A percentile compares a stretch with the other conserved stretches of the same genome.
Conservation (phyloP, 2,888 invertebrate genomes). For the Xestia xanthographa region DNA sequence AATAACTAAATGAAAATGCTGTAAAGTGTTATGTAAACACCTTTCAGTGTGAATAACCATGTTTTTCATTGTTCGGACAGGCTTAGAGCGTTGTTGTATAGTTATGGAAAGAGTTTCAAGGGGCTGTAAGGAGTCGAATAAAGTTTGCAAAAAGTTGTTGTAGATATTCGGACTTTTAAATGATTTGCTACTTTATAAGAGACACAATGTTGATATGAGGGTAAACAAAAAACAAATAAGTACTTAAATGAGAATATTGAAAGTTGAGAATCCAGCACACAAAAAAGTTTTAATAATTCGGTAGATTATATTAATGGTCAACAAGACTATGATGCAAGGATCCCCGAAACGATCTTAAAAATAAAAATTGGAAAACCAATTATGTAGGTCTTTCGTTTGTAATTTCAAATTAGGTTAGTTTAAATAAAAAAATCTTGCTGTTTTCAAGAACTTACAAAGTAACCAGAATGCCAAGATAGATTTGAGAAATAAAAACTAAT, state of each 20-base stretch:
- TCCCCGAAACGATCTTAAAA: background rate
- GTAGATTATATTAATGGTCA: background rate
- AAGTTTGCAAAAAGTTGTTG: constrained; percentile 47
- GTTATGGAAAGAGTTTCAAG: constrained; percentile 30
- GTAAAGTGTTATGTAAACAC: constrained; percentile 32
- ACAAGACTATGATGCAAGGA: background rate
- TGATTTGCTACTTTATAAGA: background rate
- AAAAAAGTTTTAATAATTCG: background rate
- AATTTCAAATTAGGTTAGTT: background rate
- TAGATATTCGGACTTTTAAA: background rate
- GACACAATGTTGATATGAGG: background rate
- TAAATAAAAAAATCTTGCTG: background rate
- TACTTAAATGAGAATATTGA: background rate
- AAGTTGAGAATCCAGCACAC: background rate
- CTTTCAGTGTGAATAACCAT: constrained; percentile 22
- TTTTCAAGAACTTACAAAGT: background rate
- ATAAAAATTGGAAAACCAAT: background rate
- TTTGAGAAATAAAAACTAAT: background rate
- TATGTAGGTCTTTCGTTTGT: too few species aligned
- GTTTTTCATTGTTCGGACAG: constrained; percentile 3
- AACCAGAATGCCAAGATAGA: background rate
- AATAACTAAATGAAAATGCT: constrained; percentile 34
- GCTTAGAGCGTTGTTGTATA: constrained; percentile 2
- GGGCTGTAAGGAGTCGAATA: background rate
- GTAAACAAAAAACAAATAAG: background rate